These are phyloP conservation scores for Poecilia wingei DNA, from an alignment of 2,797 vertebrate genomes.

Conservation along the genomic window DNA sequence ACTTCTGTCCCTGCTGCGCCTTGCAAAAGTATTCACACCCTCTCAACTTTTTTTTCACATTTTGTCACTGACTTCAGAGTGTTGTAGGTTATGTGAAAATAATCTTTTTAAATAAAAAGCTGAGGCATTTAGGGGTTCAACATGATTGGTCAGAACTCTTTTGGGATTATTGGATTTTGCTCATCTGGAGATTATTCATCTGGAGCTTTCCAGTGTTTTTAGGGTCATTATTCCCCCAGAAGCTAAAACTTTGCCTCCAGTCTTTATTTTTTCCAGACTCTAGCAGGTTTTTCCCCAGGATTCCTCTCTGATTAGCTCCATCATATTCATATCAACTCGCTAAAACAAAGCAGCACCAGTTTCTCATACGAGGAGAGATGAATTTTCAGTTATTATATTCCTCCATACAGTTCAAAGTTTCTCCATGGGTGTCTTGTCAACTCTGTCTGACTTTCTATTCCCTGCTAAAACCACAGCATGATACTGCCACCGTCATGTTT, in stretches of 20 bases:
- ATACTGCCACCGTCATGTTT: neutral
- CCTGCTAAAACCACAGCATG: neutral
- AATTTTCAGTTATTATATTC: neutral
- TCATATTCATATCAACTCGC: neutral
- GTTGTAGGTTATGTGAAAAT: neutral
- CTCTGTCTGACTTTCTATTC: neutral
- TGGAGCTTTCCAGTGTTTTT: neutral
- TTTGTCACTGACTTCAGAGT: neutral
- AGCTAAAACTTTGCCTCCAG: neutral
- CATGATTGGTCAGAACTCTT: neutral
- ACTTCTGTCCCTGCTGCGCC: conserved; percentile 43
- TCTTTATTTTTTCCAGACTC: neutral
- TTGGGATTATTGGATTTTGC: neutral
- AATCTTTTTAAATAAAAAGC: neutral
- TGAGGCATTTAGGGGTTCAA: neutral
- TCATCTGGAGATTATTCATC: neutral
- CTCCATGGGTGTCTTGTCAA: neutral
- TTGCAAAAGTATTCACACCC: neutral
- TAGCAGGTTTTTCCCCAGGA: neutral
- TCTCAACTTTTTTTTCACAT: too few relatives aligned
- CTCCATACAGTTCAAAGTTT: too few relatives aligned
- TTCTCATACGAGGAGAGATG: neutral
- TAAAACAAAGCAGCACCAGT: too few relatives aligned
- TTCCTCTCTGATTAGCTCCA: neutral
- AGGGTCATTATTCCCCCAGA: neutral